Base-by-base conservation (phyloP, 2,888 invertebrate species). In the Nipponacmea schrenckii region DNA sequence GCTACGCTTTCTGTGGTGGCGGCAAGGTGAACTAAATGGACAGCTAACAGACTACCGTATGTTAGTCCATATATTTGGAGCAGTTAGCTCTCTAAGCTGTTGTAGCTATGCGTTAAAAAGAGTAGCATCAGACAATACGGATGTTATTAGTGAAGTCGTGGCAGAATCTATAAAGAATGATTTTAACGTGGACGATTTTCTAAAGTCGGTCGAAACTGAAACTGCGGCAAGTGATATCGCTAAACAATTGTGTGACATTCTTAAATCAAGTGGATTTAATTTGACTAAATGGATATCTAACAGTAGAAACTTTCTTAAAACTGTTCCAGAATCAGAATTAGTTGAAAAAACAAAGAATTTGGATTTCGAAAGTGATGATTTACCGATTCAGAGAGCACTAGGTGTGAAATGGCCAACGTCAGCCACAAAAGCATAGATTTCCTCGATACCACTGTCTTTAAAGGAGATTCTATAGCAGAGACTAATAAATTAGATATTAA, bases 161-260 rank as follows among this genome's bases (percentile, higher is more conserved):
- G 20, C 20, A n/a, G 17, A 50, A n/a, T 17, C 50, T n/a, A 50
- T 50, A 15, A 48, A 48, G 14, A 48, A 48, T 48, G 74, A 76
- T 46, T 74, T 76, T 50, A 74, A 76, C 39, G 72, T 72, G 0
- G 74, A 72, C 64, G 74, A 76, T 62, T 74, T 70, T 48, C 50
- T 76, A 62, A 74, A 68, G 44, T 76, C 74, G 14, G 69, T 74
- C 0, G 10, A 66, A 56, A 65, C 69, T 5, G 69, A 71, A 46
- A 31, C 24, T 8, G 26, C 56, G 20, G 71, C 69, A 5, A 44
- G 68, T 50, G 20, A 39, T n/a, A 70, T 17, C 71, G 62, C 14
- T 24, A 64, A 39, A 65, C 75, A 46, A 26, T 24, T 72, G 12
- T 17, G 56, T 27, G 24, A 39, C 17, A 20, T 69, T 26, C 65